phyloP scores from a whole-genome alignment of 1,140 invertebrate species.

The Scylla paramamosain region DNA sequence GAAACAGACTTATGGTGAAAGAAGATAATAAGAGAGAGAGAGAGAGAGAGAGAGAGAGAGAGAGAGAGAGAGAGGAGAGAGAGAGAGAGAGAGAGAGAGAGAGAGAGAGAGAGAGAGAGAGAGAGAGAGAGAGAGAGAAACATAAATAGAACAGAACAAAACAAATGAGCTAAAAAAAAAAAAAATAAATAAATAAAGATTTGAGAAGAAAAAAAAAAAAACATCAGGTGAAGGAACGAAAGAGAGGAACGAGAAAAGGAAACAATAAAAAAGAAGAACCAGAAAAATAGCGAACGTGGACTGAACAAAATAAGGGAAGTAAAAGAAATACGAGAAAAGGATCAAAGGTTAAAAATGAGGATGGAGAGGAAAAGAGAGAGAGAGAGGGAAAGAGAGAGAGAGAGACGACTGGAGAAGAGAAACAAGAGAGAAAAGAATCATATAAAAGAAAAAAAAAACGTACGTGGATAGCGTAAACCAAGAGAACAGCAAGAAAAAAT shows the following conservation, averaged over 20 bases:
- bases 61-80: not conserved
- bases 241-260: not conserved
- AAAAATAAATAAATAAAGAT: not conserved
- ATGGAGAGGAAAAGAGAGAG: not conserved
- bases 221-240: not conserved
- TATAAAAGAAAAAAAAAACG: too few species aligned
- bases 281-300: not conserved
- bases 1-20: not conserved
- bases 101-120: not conserved
- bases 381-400: not conserved
- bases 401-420: not conserved
- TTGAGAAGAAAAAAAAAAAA: not conserved
- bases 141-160: not conserved
- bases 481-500: too few species aligned
- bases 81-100: not conserved
- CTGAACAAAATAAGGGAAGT: not conserved
- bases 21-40: not conserved
- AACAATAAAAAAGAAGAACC: not conserved
- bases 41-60: not conserved
- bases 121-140: not conserved
- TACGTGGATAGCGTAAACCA: too few species aligned
- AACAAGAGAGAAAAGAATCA: not conserved
- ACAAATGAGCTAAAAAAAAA: not conserved
- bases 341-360: too few species aligned
- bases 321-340: not conserved